Evolutionary conservation across 1,140 invertebrate species (phyloP).

Genomic region (Drosophila sechellia): DNA sequence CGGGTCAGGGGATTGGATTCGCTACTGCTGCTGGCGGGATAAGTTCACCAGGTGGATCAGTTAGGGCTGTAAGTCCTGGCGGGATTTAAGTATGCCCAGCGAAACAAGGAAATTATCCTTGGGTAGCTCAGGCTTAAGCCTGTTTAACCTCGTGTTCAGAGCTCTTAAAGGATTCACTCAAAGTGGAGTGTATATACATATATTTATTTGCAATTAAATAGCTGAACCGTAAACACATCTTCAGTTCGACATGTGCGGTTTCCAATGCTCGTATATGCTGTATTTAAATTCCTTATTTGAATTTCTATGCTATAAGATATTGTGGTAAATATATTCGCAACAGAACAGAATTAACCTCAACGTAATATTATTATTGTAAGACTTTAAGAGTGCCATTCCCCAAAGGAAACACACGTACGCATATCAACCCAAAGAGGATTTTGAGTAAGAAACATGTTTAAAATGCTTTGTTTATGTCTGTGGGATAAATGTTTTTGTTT

Average conservation of each 20-base stretch:
- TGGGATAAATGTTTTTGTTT: constrained; percentile 1
- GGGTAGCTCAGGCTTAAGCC: neutral
- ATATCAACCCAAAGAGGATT: neutral
- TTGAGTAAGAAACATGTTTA: neutral
- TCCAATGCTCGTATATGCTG: no score
- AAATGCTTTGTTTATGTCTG: neutral
- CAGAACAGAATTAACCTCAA: no score
- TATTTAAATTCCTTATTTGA: no score
- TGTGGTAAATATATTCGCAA: no score
- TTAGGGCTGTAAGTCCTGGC: neutral
- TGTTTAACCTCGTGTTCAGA: neutral
- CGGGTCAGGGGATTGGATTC: neutral
- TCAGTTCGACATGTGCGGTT: no score
- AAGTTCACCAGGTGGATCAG: constrained; percentile 2
- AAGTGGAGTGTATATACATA: neutral
- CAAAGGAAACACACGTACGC: neutral
- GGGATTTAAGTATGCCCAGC: constrained; percentile 19
- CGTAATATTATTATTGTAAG: no score
- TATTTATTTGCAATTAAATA: no score
- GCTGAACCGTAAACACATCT: no score
- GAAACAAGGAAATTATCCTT: constrained; percentile 20
- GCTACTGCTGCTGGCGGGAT: neutral
- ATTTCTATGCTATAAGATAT: no score
- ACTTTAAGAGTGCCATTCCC: neutral
- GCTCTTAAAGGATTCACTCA: neutral